A percentile compares a stretch with the other conserved stretches of the same genome.
phyloP scores from a whole-genome alignment of 30 jellyfish, hydroid and myxozoan genomes.

The Aurelia sp. region DNA sequence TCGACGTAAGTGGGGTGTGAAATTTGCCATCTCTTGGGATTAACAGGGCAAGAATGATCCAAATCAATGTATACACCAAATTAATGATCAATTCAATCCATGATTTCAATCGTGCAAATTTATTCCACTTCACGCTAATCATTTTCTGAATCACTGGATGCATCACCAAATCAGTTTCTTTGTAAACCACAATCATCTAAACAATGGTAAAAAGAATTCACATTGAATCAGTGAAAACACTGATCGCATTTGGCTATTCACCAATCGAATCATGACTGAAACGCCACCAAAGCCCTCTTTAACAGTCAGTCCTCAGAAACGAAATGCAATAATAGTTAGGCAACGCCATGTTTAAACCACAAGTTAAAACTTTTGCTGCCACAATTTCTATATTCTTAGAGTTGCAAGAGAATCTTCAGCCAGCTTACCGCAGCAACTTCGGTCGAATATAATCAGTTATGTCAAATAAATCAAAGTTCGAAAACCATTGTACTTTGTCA shows the following conservation, averaged over 20 bases:
- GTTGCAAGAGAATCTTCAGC: no score
- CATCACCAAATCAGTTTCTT: slow-evolving; percentile 78
- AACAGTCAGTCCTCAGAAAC: no score
- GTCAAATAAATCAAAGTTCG: no score
- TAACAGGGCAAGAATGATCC: slow-evolving; percentile 75
- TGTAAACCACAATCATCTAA: slow-evolving; percentile 81
- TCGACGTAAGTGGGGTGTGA: slow-evolving; percentile 57
- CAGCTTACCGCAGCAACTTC: no score
- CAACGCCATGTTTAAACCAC: no score
- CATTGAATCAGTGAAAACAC: neutral
- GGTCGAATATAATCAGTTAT: no score
- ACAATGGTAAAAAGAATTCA: neutral
- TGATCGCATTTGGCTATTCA: neutral
- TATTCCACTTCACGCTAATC: slow-evolving; percentile 84
- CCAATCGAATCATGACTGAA: no score
- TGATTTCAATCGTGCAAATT: slow-evolving; percentile 69
- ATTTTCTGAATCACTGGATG: slow-evolving; percentile 87
- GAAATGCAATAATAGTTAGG: no score
- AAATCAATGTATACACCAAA: slow-evolving; percentile 56
- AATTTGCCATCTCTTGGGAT: slow-evolving; percentile 73
- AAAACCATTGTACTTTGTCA: no score
- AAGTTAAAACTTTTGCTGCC: no score
- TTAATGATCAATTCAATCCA: slow-evolving; percentile 53
- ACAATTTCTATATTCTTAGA: no score
- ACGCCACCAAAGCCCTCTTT: no score